These are phyloP conservation scores for Varanus salvator DNA, from an alignment of 2,113 vertebrate genomes.

Conservation along the genomic window DNA sequence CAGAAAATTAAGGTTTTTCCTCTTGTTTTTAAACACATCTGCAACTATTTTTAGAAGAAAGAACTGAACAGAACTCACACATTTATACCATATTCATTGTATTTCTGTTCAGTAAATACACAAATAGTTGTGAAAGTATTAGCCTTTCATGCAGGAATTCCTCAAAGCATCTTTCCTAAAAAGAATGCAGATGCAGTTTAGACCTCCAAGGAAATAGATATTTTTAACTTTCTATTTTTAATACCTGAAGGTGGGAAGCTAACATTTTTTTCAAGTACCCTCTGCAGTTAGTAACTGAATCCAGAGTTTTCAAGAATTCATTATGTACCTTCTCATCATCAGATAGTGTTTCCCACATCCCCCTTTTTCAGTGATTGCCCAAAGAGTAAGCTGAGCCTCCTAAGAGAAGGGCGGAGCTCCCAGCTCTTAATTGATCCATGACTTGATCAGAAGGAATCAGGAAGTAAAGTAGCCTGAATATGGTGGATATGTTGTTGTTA, in stretches of 20 bases:
- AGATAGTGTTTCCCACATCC: neutral
- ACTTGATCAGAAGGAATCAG: neutral
- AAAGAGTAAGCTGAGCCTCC: neutral
- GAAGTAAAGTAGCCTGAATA: neutral
- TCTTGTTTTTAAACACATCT: neutral
- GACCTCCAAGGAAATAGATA: neutral
- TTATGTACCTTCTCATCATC: neutral
- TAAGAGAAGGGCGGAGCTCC: neutral
- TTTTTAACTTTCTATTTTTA: neutral
- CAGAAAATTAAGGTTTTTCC: no score
- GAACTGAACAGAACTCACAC: neutral
- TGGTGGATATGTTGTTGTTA: no score
- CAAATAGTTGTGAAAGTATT: conserved; percentile 7
- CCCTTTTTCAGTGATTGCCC: neutral
- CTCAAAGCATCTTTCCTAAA: conserved; percentile 6
- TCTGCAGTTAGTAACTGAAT: conserved; percentile 4
- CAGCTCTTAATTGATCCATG: neutral
- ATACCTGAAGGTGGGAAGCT: neutral
- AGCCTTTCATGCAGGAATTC: neutral
- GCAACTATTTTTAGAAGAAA: neutral
- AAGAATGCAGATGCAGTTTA: neutral
- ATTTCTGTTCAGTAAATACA: conserved; percentile 1
- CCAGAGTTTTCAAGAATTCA: neutral
- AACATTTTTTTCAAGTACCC: neutral
- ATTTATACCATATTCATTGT: neutral